Percentiles rank a stretch among this genome's conserved stretches.
Conservation (phyloP, 2,113 vertebrate genomes). For the Gasterosteus aculeatus region DNA sequence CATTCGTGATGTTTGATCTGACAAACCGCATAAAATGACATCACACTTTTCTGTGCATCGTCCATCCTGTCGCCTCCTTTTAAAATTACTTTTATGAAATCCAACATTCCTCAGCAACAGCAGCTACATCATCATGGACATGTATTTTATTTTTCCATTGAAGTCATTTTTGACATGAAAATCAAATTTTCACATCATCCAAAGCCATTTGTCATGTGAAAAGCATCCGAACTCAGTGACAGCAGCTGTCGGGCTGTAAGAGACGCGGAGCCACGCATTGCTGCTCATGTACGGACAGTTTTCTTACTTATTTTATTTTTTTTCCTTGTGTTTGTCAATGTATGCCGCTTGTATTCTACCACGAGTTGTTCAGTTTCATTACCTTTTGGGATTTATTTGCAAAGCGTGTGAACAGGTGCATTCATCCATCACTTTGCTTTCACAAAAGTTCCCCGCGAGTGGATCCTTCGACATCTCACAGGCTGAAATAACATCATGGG, state of each 20-base stretch:
- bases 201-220: conserved; percentile 83
- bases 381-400: conserved; percentile 81
- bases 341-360: conserved; percentile 84
- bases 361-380: conserved; percentile 86
- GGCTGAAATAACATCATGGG: conserved; percentile 27
- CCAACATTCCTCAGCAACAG: conserved; percentile 7
- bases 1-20: conserved; percentile 28
- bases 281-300: conserved; percentile 89
- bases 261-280: conserved; percentile 89
- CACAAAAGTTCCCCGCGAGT: conserved; percentile 83
- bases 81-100: conserved; percentile 14
- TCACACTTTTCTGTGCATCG: not conserved
- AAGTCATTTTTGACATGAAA: conserved; percentile 47
- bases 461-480: conserved; percentile 54
- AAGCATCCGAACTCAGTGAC: conserved; percentile 70
- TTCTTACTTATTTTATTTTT: conserved; percentile 65
- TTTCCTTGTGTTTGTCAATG: conserved; percentile 85
- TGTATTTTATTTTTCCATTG: conserved; percentile 10
- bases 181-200: conserved; percentile 85
- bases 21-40: conserved; percentile 20
- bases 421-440: conserved; percentile 59
- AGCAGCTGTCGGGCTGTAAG: conserved; percentile 75
- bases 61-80: too few species aligned
- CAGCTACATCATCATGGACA: conserved; percentile 38
- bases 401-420: conserved; percentile 75